A percentile compares a stretch with the other conserved stretches of the same genome.
Evolutionary conservation across 2,797 vertebrate species (phyloP).

Genomic region (Betta splendens): DNA sequence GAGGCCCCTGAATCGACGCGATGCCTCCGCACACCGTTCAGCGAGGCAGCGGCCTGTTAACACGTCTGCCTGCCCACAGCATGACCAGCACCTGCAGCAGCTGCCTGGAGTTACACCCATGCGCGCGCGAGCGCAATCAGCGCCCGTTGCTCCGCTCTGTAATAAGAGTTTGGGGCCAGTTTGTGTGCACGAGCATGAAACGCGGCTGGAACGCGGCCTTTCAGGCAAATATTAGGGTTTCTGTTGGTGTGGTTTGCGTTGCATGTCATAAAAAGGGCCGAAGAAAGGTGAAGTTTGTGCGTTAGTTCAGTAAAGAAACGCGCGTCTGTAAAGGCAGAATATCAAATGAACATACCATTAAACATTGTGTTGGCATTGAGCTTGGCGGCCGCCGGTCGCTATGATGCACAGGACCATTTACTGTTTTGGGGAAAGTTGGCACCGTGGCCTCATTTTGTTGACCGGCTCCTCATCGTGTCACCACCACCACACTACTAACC

Average conservation of each 20-base stretch:
- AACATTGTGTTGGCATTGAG: background rate
- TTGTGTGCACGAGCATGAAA: too few relatives aligned
- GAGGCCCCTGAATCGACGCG: constrained; percentile 68
- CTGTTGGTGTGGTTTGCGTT: too few relatives aligned
- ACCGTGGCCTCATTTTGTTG: background rate
- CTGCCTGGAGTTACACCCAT: background rate
- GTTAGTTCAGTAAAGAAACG: too few relatives aligned
- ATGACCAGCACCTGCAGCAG: background rate
- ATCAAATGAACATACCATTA: background rate
- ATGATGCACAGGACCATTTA: background rate
- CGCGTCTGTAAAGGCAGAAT: background rate
- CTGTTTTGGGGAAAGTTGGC: background rate
- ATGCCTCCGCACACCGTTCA: constrained; percentile 53
- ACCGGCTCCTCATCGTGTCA: background rate
- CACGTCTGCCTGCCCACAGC: constrained; percentile 2
- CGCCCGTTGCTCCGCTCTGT: too few relatives aligned
- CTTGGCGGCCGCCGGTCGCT: too few relatives aligned
- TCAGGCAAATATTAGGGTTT: too few relatives aligned
- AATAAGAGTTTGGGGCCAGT: too few relatives aligned
- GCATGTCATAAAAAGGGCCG: background rate
- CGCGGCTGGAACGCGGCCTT: too few relatives aligned
- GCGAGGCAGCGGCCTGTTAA: constrained; percentile 36
- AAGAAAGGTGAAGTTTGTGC: background rate
- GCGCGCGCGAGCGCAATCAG: background rate
- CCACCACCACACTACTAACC: too few relatives aligned